A percentile compares a stretch with the other conserved stretches of the same genome.
phyloP scores from a whole-genome alignment of 92 coral and sea anemone genomes.

The Zoanthus sansibaricus region DNA sequence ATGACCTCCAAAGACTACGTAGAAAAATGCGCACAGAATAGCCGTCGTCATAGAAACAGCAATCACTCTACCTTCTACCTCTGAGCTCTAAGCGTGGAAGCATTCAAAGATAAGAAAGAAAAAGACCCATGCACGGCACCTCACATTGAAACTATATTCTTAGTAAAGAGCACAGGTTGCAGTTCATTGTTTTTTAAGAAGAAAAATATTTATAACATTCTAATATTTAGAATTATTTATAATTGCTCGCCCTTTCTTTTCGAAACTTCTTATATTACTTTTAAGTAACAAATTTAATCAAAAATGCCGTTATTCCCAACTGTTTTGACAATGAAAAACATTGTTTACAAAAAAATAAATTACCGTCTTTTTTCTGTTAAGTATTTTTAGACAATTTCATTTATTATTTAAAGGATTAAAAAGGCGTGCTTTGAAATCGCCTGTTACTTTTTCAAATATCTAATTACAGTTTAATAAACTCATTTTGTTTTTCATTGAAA shows the following conservation, averaged over 20 bases:
- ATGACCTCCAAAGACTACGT: neutral
- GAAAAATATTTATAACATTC: neutral
- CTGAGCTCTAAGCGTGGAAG: neutral
- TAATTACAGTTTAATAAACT: too few species aligned
- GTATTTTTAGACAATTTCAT: neutral
- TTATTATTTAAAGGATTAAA: too few species aligned
- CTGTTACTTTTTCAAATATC: too few species aligned
- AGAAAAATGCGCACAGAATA: constrained; percentile 11
- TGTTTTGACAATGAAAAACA: neutral
- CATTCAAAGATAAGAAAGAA: constrained; percentile 2
- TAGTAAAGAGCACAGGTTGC: constrained; percentile 1
- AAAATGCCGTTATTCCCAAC: neutral
- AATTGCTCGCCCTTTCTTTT: constrained; percentile 42
- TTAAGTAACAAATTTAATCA: neutral
- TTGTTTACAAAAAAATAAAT: constrained; percentile 15
- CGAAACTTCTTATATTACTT: constrained; percentile 1
- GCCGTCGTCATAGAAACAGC: constrained; percentile 9
- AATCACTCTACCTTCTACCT: neutral
- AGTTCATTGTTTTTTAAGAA: neutral
- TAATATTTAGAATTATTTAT: neutral
- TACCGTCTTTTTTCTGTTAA: neutral
- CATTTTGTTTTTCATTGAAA: too few species aligned
- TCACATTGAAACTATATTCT: neutral
- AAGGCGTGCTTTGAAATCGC: too few species aligned
- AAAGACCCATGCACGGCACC: neutral